These are phyloP conservation scores for Agrotis exclamationis DNA, from an alignment of 2,888 invertebrate species.

Conservation along the genomic window DNA sequence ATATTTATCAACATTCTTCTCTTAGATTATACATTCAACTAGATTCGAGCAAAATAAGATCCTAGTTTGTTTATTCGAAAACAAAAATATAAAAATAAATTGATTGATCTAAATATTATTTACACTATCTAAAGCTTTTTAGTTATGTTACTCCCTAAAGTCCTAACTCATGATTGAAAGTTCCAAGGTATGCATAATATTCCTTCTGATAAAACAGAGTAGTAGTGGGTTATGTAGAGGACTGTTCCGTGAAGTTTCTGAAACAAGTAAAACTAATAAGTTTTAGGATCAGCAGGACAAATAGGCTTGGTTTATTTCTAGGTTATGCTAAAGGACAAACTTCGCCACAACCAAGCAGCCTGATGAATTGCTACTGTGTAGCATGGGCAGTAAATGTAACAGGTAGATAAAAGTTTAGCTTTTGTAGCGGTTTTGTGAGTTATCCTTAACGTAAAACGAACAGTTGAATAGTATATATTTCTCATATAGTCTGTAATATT, in stretches of 20 bases:
- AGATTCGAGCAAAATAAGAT: constrained; percentile 45
- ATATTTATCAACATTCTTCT: constrained; percentile 51
- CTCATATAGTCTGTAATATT: no score
- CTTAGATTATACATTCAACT: constrained; percentile 21
- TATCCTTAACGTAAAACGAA: no score
- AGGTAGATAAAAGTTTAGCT: background rate
- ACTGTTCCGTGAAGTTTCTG: constrained; percentile 93
- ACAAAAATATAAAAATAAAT: constrained; percentile 43
- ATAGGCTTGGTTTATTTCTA: background rate
- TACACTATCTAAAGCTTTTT: constrained; percentile 29
- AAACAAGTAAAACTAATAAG: constrained; percentile 64
- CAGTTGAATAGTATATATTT: no score
- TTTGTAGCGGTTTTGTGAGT: no score
- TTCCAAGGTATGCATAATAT: constrained; percentile 98
- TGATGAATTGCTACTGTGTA: background rate
- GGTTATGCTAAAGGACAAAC: background rate
- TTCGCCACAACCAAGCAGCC: background rate
- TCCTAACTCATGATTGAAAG: constrained; percentile 89
- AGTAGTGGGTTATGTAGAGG: constrained; percentile 97
- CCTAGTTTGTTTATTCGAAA: constrained; percentile 16
- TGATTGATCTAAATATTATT: constrained; percentile 50
- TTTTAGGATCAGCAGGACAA: background rate
- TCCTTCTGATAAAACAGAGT: constrained; percentile 97
- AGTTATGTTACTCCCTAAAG: constrained; percentile 2
- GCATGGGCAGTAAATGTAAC: constrained; percentile 3